Conservation (phyloP, 2,888 invertebrate species). For the Caenorhabditis imperialis region DNA sequence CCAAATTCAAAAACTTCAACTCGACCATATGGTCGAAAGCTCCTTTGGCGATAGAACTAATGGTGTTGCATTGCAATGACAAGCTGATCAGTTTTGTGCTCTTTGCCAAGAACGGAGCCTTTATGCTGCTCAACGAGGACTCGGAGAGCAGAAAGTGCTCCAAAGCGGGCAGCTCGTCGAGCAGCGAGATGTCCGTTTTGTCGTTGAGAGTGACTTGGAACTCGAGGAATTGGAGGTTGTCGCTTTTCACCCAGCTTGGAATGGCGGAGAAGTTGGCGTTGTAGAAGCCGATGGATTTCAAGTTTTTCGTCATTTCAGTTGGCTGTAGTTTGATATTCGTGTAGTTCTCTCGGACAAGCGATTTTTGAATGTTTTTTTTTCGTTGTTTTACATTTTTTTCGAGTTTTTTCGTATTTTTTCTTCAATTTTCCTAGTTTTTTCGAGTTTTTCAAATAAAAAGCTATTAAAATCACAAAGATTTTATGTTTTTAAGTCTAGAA, state of each 20-base stretch:
- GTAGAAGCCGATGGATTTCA: slow-evolving; percentile 34
- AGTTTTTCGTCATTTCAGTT: slow-evolving; percentile 6
- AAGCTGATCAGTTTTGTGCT: slow-evolving; percentile 26
- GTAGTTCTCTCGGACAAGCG: too few relatives aligned
- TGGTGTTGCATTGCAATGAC: slow-evolving; percentile 39
- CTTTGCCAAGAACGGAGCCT: slow-evolving; percentile 22
- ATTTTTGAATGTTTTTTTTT: too few relatives aligned
- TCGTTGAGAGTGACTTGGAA: slow-evolving; percentile 19
- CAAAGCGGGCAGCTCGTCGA: slow-evolving; percentile 20
- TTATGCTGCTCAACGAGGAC: slow-evolving; percentile 19
- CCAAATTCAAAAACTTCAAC: slow-evolving; percentile 40
- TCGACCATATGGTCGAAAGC: slow-evolving; percentile 42
- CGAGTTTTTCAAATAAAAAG: too few relatives aligned
- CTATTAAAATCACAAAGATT: too few relatives aligned
- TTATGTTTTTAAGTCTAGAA: too few relatives aligned
- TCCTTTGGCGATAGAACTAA: slow-evolving; percentile 21
- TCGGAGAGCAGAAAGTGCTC: slow-evolving; percentile 45
- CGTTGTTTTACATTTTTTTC: too few relatives aligned
- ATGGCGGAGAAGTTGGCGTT: slow-evolving; percentile 16
- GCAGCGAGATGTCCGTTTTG: neutral
- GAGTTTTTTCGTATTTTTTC: too few relatives aligned
- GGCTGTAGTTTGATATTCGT: too few relatives aligned
- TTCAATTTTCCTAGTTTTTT: too few relatives aligned
- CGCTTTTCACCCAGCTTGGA: slow-evolving; percentile 32
- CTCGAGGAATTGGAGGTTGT: slow-evolving; percentile 38